Conservation (phyloP, 2,888 invertebrate genomes). For the Chalcosyrphus nemorum region DNA sequence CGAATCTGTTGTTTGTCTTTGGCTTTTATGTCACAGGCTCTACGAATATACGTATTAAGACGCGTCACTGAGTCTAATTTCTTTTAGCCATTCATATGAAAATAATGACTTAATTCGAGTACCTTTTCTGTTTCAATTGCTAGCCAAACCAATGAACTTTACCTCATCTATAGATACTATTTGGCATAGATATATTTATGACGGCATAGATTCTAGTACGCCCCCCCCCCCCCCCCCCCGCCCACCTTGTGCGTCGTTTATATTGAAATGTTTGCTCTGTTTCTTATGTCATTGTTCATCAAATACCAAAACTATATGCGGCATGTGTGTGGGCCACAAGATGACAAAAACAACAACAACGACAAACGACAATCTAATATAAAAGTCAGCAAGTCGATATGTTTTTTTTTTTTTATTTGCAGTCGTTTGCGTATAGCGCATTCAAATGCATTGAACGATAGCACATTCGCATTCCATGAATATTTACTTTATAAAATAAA, state of each 20-base stretch:
- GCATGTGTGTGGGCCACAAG: too few species aligned
- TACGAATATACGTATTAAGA: background rate
- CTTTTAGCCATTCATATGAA: background rate
- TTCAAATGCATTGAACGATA: slow-evolving; percentile 1
- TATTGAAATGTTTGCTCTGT: background rate
- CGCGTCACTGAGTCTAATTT: background rate
- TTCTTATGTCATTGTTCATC: background rate
- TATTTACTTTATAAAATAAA: slow-evolving; percentile 25
- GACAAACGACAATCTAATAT: too few species aligned
- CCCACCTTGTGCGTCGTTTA: background rate
- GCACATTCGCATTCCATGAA: slow-evolving; percentile 11
- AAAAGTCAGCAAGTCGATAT: slow-evolving; percentile 7
- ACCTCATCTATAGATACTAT: background rate
- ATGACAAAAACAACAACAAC: too few species aligned
- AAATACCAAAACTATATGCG: background rate
- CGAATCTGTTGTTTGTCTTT: background rate
- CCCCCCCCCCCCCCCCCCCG: background rate
- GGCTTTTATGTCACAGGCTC: background rate
- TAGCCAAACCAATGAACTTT: background rate
- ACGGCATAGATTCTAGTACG: background rate
- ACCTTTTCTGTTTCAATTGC: slow-evolving; percentile 7
- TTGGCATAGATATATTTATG: background rate
- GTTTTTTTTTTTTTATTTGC: background rate
- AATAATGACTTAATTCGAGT: slow-evolving; percentile 20
- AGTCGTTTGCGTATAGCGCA: background rate